Conservation (phyloP, 92 coral and sea anemone species). For the Siderastrea radians region DNA sequence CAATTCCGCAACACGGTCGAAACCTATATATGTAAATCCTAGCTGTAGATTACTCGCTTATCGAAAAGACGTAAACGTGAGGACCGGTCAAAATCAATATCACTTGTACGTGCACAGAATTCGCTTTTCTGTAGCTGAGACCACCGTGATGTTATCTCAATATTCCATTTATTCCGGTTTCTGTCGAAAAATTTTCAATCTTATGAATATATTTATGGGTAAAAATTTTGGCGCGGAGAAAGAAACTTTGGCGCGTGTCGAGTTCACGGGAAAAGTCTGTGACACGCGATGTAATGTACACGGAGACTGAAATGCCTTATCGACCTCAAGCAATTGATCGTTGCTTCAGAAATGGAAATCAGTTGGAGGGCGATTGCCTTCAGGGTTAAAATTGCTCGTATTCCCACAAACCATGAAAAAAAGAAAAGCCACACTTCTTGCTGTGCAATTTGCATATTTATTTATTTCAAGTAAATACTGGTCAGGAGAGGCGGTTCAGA, state of each 20-base stretch:
- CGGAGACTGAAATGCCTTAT: background rate
- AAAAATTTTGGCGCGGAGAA: background rate
- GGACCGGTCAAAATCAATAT: background rate
- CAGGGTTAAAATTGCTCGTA: background rate
- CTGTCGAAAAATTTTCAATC: background rate
- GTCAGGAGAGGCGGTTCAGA: no score
- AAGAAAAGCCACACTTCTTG: conserved; percentile 1
- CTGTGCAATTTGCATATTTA: conserved; percentile 23
- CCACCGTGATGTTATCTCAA: background rate
- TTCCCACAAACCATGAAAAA: background rate
- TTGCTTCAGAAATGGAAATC: background rate
- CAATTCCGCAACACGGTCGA: background rate
- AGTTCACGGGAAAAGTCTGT: conserved; percentile 8
- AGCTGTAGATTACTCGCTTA: conserved; percentile 5
- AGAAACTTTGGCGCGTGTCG: conserved; percentile 11
- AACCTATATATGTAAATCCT: background rate
- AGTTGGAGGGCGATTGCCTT: background rate
- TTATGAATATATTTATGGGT: background rate
- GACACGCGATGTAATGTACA: conserved; percentile 5
- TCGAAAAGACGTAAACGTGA: background rate
- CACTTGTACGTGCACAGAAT: background rate
- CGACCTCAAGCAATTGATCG: background rate
- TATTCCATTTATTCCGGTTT: background rate
- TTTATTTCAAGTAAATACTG: background rate
- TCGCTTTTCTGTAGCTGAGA: background rate